A percentile compares a stretch with the other conserved stretches of the same genome.
phyloP scores from a whole-genome alignment of 1,140 invertebrate species.

The Drosophila carrolli region DNA sequence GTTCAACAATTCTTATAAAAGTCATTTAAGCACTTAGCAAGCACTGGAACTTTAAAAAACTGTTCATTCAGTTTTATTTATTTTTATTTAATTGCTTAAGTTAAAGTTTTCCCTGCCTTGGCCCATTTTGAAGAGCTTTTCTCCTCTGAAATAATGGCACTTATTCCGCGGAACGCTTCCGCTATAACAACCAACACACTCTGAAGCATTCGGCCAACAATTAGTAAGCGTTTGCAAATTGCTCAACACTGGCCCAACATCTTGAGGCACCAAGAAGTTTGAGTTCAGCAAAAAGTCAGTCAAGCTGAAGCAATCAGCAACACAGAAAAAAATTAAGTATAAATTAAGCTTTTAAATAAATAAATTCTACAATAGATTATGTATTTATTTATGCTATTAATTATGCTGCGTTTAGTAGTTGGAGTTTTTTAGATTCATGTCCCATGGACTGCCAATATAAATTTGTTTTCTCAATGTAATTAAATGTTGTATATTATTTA shows the following conservation, averaged over 20 bases:
- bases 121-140: conserved; percentile 3
- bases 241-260: conserved; percentile 35
- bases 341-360: not conserved
- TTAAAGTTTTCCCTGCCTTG: not conserved
- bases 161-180: conserved; percentile 41
- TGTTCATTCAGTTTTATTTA: no score
- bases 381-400: no score
- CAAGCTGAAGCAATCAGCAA: conserved; percentile 39
- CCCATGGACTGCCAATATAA: no score
- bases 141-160: conserved; percentile 21
- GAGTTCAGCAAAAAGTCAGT: conserved; percentile 36
- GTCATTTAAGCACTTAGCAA: not conserved
- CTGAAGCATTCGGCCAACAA: conserved; percentile 41
- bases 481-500: not conserved
- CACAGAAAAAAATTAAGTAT: conserved; percentile 1
- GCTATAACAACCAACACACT: conserved; percentile 22
- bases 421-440: no score
- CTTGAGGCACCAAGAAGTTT: conserved; percentile 62
- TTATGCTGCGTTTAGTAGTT: no score
- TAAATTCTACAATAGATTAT: not conserved
- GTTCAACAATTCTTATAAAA: no score
- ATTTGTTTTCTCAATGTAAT: not conserved
- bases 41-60: no score
- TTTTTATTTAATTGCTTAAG: not conserved
- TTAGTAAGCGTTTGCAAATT: conserved; percentile 43